These are phyloP conservation scores for Ectemnius cavifrons DNA, from an alignment of 2,888 invertebrate genomes.

Conservation along the genomic window DNA sequence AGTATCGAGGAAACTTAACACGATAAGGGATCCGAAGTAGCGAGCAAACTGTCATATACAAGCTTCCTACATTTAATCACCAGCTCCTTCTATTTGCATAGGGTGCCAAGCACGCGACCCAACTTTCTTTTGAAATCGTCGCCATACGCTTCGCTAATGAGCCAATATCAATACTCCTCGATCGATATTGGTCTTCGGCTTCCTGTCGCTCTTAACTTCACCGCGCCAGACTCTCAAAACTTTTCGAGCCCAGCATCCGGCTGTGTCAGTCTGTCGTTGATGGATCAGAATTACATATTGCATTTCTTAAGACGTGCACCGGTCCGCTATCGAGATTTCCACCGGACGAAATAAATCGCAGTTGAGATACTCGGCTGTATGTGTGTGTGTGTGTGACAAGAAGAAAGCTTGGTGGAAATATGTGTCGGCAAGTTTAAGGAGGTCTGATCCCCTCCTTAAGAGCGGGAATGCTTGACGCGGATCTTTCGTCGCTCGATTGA, in stretches of 20 bases:
- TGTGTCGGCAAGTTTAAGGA: constrained; percentile 60
- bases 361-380: constrained; percentile 13
- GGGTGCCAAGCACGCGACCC: not conserved
- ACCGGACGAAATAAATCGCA: constrained; percentile 36
- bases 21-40: constrained; percentile 7
- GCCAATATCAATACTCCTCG: not conserved
- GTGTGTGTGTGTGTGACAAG: constrained; percentile 5
- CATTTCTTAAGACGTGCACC: no score
- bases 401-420: constrained; percentile 50
- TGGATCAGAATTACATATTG: no score
- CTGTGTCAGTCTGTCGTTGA: no score
- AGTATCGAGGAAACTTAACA: constrained; percentile 1
- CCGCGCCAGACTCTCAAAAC: no score
- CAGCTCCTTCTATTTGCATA: not conserved
- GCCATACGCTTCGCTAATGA: not conserved
- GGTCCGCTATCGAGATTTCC: no score
- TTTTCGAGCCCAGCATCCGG: no score
- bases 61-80: not conserved
- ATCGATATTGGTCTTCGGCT: not conserved
- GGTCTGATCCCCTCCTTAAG: constrained; percentile 32
- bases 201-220: not conserved
- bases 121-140: not conserved
- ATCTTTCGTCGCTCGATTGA: no score
- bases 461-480: constrained; percentile 10
- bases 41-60: constrained; percentile 4